Evolutionary conservation across 2,888 invertebrate species (phyloP), one percentile per base, ranked within the genome.

Genomic region (Tipula lateralis): DNA sequence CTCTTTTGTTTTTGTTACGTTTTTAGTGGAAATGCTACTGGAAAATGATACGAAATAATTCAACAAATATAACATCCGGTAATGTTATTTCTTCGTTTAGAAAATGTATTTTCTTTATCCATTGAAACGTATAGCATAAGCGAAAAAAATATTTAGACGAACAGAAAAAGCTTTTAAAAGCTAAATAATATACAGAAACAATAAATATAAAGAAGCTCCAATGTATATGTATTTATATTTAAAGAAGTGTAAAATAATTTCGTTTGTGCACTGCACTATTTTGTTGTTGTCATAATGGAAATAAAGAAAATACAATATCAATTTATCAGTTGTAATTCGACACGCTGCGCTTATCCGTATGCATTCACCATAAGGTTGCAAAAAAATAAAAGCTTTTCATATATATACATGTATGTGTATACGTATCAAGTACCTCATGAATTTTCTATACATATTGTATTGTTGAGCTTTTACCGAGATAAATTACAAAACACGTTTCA

Each of bases 41-140:
- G 24, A 50, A 50, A 24, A 39, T 39, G 13, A 39, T 39, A 39
- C 9, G 39, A 39, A 3, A 66, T n/a, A 24, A 66, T 66, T 66
- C 24, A 66, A 66, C 66, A 66, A 66, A 66, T 66, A 66, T 66
- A 66, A 66, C 66, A 66, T 66, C 66, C 66, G 66, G 66, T 66
- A 66, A 66, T 66, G 66, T 19, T 24, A 24, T 66, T 66, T 66
- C 24, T 66, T 66, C 66, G 66, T 24, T 66, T 66, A 24, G 24
- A 66, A 44, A 32, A n/a, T 44, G 13, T 24, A 24, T 66, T 66
- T 66, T 24, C 9, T 66, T 66, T 66, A 66, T 66, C 24, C 66
- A 66, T 24, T 66, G 66, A 66, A 66, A 66, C 66, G 66, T 66
- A 24, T 66, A 66, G 66, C 66, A 66, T 24, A 66, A 66, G 7